Evolutionary conservation across 2,797 vertebrate genomes (phyloP).

Genomic region (Enteromius afrohamiltoni): DNA sequence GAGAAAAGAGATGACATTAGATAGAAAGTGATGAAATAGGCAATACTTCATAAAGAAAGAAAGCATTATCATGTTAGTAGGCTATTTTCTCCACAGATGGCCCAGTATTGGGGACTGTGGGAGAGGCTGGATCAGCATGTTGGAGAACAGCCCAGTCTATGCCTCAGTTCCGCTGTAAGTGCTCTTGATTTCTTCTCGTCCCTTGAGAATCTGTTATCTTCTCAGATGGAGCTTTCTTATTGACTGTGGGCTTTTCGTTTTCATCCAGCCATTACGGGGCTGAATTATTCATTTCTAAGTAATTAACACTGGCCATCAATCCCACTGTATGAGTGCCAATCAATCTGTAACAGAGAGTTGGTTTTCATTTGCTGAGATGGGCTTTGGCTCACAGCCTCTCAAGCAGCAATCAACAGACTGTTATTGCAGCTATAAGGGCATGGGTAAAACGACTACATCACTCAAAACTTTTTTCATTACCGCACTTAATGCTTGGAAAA

Average conservation of each 20-base stretch:
- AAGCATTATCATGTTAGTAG: background rate
- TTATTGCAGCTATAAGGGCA: conserved; percentile 51
- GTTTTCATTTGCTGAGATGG: conserved; percentile 48
- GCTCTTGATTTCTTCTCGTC: conserved; percentile 60
- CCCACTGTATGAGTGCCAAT: conserved; percentile 63
- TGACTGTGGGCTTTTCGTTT: conserved; percentile 73
- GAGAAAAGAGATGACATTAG: background rate
- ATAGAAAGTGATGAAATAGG: background rate
- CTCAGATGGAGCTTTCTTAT: conserved; percentile 72
- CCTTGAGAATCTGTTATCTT: conserved; percentile 68
- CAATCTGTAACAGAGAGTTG: conserved; percentile 54
- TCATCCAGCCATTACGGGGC: conserved; percentile 71
- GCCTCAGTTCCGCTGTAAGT: conserved; percentile 62
- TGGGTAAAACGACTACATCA: conserved; percentile 42
- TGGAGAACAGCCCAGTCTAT: conserved; percentile 52
- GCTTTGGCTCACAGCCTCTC: conserved; percentile 53
- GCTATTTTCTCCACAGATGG: conserved; percentile 9
- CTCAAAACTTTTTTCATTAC: conserved; percentile 52
- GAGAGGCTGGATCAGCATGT: conserved; percentile 60
- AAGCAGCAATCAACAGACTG: conserved; percentile 52
- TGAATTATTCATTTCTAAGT: conserved; percentile 79
- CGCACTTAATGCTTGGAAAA: conserved; percentile 38
- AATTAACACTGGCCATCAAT: conserved; percentile 73
- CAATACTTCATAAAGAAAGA: background rate
- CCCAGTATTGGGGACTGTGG: background rate